Conservation (phyloP, 2,888 invertebrate species). For the Tipula unca region DNA sequence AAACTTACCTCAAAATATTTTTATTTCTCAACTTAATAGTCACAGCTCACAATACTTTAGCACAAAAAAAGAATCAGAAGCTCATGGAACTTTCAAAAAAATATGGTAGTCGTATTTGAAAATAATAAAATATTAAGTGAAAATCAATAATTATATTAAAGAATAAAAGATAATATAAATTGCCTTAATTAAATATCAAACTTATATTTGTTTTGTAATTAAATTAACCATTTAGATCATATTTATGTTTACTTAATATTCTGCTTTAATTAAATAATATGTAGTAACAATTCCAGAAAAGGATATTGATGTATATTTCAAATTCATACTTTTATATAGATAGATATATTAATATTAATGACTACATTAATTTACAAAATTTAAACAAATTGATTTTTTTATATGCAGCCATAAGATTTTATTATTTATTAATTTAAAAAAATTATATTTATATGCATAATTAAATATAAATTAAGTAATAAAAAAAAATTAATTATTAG, state of each 20-base stretch:
- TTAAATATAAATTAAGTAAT: not conserved
- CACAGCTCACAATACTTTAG: not conserved
- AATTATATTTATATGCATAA: not conserved
- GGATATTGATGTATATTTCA: not conserved
- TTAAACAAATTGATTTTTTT: not conserved
- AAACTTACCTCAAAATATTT: too few relatives aligned
- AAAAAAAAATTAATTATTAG: not conserved
- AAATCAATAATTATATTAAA: not conserved
- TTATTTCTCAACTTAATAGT: too few relatives aligned
- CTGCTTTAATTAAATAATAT: not conserved
- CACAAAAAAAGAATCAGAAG: not conserved
- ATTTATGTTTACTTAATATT: not conserved
- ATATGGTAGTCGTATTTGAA: not conserved
- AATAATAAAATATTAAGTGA: not conserved
- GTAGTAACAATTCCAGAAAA: not conserved
- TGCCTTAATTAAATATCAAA: constrained; percentile 8
- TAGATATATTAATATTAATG: not conserved
- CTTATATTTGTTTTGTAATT: constrained; percentile 2
- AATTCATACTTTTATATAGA: constrained; percentile 14
- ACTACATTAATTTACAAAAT: not conserved
- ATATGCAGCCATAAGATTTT: not conserved
- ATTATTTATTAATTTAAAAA: not conserved
- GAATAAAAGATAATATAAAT: constrained; percentile 8
- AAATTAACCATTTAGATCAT: not conserved
- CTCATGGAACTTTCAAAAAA: not conserved